Evolutionary conservation across 2,888 invertebrate species (phyloP).

Genomic region (Pristionchus maxplancki): DNA sequence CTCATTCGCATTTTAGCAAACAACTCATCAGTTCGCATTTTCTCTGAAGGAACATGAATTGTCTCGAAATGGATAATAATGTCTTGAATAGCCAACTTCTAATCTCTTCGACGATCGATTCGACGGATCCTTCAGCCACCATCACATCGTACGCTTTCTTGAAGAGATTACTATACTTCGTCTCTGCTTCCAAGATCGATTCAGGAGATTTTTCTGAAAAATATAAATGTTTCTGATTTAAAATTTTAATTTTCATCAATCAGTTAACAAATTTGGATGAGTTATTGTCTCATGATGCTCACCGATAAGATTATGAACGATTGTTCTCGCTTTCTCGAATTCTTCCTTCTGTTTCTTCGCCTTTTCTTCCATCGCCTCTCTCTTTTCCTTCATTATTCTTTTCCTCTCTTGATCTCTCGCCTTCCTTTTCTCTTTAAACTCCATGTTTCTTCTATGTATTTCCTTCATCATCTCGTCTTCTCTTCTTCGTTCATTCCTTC

Average conservation of each 20-base stretch:
- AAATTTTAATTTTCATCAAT: no score
- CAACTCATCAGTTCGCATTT: background rate
- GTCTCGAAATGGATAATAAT: background rate
- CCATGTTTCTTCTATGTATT: no score
- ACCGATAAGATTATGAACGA: background rate
- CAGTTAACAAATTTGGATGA: background rate
- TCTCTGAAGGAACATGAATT: background rate
- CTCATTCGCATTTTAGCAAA: background rate
- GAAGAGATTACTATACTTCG: background rate
- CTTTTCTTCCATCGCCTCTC: background rate
- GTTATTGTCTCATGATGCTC: background rate
- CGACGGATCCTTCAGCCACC: background rate
- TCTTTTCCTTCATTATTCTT: background rate
- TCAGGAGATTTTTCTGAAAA: no score
- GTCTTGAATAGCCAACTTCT: background rate
- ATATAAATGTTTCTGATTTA: no score
- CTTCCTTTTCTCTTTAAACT: background rate
- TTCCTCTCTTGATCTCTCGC: background rate
- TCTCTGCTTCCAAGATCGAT: background rate
- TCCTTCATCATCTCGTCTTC: background rate
- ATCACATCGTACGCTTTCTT: background rate
- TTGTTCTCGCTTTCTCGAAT: background rate
- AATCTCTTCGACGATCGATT: background rate
- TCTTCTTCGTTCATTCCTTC: background rate
- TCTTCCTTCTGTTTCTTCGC: background rate